Conservation (phyloP, 2,888 invertebrate species). For the Megastigmus dorsalis region DNA sequence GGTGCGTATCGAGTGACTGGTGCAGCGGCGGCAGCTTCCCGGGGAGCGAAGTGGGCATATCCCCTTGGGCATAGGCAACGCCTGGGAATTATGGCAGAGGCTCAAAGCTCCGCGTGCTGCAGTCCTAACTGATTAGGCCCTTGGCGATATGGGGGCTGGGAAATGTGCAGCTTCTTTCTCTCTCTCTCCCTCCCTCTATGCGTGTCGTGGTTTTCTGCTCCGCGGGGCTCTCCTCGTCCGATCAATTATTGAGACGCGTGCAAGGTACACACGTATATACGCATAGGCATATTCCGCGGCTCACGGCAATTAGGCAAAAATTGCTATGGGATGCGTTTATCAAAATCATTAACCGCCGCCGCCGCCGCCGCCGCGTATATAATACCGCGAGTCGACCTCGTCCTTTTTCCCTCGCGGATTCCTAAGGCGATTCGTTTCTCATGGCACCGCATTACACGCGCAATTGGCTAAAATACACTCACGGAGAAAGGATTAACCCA, state of each 20-base stretch:
- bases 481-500: conserved; percentile 60
- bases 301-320: conserved; percentile 31
- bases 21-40: no score
- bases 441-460: no score
- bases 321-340: conserved; percentile 39
- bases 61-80: no score
- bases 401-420: conserved; percentile 33
- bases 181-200: conserved; percentile 36
- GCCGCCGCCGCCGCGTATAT: not conserved
- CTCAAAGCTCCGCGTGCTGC: no score
- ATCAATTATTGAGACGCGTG: conserved; percentile 34
- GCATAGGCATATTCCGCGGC: not conserved
- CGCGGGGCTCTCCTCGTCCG: not conserved
- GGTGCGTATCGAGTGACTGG: no score
- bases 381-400: conserved; percentile 45
- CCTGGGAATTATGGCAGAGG: no score
- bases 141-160: conserved; percentile 12
- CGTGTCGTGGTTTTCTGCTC: no score
- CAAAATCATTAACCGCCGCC: conserved; percentile 42
- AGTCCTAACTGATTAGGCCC: conserved; percentile 49
- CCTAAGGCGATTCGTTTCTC: not conserved
- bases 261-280: not conserved
- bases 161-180: conserved; percentile 1
- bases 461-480: conserved; percentile 52
- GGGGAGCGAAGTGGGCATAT: no score